Conservation (phyloP, 1,140 invertebrate species). For the Leptopilina clavipes region DNA sequence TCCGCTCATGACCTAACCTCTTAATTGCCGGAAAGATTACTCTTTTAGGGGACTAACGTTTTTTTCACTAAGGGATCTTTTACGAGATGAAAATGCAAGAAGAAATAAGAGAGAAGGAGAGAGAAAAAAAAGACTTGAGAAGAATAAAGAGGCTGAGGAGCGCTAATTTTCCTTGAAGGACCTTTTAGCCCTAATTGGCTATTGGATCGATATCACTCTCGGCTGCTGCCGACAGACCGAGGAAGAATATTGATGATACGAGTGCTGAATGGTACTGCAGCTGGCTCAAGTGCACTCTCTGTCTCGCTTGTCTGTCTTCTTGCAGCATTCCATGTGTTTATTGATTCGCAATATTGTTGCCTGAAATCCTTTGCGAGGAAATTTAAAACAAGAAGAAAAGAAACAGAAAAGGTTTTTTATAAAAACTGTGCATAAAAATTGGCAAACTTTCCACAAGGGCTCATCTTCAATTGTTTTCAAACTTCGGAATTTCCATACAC, state of each 20-base stretch:
- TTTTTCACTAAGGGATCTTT: not conserved
- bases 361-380: no score
- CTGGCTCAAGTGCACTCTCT: constrained; percentile 50
- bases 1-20: not conserved
- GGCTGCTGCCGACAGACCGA: constrained; percentile 57
- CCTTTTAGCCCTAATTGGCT: constrained; percentile 74
- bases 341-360: constrained; percentile 15
- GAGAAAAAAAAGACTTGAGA: constrained; percentile 43
- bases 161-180: constrained; percentile 67
- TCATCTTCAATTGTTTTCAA: no score
- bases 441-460: no score
- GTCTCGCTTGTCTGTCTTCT: constrained; percentile 46
- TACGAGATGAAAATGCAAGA: constrained; percentile 40
- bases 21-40: not conserved
- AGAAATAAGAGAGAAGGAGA: constrained; percentile 40
- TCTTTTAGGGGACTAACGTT: not conserved
- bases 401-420: no score
- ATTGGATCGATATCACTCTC: constrained; percentile 71
- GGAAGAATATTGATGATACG: constrained; percentile 60
- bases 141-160: constrained; percentile 50
- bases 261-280: constrained; percentile 58
- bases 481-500: no score
- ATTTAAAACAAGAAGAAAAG: no score
- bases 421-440: no score
- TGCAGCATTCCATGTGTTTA: constrained; percentile 32